Percentiles rank a stretch among this genome's conserved stretches.
Conservation (phyloP, 1,140 invertebrate species). For the Batillaria attramentaria region DNA sequence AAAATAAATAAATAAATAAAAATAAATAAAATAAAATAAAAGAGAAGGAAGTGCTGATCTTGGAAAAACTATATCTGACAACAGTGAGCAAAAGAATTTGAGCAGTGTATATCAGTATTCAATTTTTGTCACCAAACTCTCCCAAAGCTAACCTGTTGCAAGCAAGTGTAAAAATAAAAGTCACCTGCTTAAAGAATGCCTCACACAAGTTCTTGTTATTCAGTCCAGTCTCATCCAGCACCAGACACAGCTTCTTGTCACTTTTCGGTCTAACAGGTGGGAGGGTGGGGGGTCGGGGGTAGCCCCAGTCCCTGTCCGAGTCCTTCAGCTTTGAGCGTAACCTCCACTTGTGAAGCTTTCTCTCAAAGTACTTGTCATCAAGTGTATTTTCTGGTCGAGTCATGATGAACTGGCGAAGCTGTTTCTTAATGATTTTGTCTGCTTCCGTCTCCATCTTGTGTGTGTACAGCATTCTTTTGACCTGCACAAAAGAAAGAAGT, state of each 20-base stretch:
- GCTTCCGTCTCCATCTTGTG: background rate
- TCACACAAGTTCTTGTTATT: background rate
- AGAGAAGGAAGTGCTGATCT: too few relatives aligned
- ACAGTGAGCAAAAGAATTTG: too few relatives aligned
- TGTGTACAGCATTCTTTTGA: background rate
- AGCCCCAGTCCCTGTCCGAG: background rate
- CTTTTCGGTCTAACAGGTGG: background rate
- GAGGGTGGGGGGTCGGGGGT: background rate
- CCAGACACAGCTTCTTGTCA: slow-evolving; percentile 14
- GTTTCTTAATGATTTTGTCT: background rate
- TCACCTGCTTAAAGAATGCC: too few relatives aligned
- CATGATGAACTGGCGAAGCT: background rate
- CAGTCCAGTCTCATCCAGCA: slow-evolving; percentile 18
- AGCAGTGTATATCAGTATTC: too few relatives aligned
- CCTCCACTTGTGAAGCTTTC: background rate
- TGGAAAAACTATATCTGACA: too few relatives aligned
- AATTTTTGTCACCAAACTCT: too few relatives aligned
- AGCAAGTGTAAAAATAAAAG: too few relatives aligned
- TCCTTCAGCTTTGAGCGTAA: background rate
- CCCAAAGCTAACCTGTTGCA: too few relatives aligned
- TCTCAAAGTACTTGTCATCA: slow-evolving; percentile 3
- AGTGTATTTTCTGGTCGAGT: background rate
- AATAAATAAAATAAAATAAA: too few relatives aligned
- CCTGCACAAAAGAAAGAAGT: too few relatives aligned
- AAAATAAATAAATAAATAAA: too few relatives aligned